Evolutionary conservation across 2,888 invertebrate species (phyloP), one percentile per base, ranked within the genome.

Genomic region (Drosophila putrida): DNA sequence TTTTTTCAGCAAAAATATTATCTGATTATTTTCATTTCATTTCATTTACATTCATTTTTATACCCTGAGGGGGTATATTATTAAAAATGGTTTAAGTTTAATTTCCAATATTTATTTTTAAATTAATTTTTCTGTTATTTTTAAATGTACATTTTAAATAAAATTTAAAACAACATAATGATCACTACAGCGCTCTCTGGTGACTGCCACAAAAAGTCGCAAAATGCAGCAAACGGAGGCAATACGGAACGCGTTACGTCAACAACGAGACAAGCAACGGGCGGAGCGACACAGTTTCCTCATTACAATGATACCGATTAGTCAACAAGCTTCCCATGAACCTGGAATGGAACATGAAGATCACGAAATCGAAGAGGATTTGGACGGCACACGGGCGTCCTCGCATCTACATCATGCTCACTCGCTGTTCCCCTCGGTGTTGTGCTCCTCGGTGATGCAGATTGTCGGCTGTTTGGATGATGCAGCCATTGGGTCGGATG

Each of bases 201-300:
- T 99, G 49, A 99, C 99, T 28, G 99, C 99, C 9, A 99, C 99
- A 0, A 98, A 99, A 92, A 99, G 99, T 0, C 95, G 99, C 20
- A 98, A 99, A 91, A 99, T 99, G 92, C 99, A 99, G 92, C 99
- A 99, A 93, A 99, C 99, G 20, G 99, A 99, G 93, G 95, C 99
- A 67, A 98, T 99, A 63, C 97, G 98, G 88, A 95, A 96, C 92
- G 99, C 99, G 0, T 93, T 99, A 15, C 96, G 98, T 90, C 98
- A 98, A 41, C 97, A 99, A 81, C 98, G 99, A 90, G 99, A 99
- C 90, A 97, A 98, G 90, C 97, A 98, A 91, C 94, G 98, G 6
- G 96, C 96, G n/a, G 98, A 98, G 90, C 93, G 99, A 11, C 98
- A 99, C 92, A 98, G 97, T 85, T 99, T 98, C 91, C 95, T 98